Conservation (phyloP, 2,797 vertebrate genomes). For the Tapera naevia region DNA sequence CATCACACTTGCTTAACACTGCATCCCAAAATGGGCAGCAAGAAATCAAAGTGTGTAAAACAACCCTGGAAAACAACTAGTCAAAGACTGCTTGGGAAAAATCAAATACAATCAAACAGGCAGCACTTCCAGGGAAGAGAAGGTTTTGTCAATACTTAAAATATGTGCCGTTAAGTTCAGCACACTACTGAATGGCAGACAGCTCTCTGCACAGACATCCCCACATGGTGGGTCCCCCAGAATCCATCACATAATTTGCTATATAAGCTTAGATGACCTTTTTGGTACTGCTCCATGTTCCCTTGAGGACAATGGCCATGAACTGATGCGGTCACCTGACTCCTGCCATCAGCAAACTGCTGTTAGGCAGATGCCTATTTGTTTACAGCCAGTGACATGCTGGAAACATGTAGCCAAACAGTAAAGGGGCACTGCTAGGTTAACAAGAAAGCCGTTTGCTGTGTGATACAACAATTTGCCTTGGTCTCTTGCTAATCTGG, state of each 20-base stretch:
- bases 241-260: neutral
- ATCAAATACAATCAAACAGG: neutral
- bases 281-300: neutral
- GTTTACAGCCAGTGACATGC: no score
- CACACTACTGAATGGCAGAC: accelerated
- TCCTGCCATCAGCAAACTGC: neutral
- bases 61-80: neutral
- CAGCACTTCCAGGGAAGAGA: neutral
- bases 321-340: neutral
- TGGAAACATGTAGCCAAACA: neutral
- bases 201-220: neutral
- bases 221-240: accelerated
- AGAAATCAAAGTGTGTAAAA: neutral
- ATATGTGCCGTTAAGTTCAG: accelerated
- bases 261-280: no score
- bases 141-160: neutral
- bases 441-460: neutral
- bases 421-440: accelerated
- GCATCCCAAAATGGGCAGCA: neutral
- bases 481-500: neutral
- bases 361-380: neutral
- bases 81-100: neutral
- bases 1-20: neutral
- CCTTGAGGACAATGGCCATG: accelerated
- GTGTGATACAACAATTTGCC: neutral